Evolutionary conservation across 2,888 invertebrate genomes (phyloP), one percentile per base, ranked within the genome.

Genomic region (Papilio elwesi): DNA sequence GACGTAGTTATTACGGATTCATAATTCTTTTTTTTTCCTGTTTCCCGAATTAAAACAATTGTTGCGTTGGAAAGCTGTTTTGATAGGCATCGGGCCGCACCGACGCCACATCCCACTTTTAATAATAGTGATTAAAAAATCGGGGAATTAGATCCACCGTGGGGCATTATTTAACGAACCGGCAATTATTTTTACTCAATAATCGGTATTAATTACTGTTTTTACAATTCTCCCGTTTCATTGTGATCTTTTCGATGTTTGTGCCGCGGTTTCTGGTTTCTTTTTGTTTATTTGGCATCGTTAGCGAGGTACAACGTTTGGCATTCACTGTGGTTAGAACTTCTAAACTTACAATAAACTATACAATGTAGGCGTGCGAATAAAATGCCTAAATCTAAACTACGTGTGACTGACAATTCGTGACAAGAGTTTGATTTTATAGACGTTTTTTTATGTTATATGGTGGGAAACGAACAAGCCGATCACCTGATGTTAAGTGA

Each of bases 1-100:
- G 85, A 83, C 89, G 85, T 87, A 85, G 85, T 87, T 90, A 91
- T 91, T 91, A 91, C 81, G 83, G 84, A 87, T 87, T 88, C 88
- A 88, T 90, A 90, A 87, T 90, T 90, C 89, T 90, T 85, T 89
- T 85, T 89, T 87, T 85, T 86, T 84, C 82, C 82, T 83, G 78
- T 80, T 82, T 83, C 81, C 84, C 83, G 86, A 89, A 89, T 91
- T 88, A 88, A 89, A 89, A 90, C 91, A 91, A 90, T 90, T 87
- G 89, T 84, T 78, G 81, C 77, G 76, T 81, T 79, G 77, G 77
- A 80, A 81, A 81, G 78, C 78, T 81, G 85, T 85, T 87, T 83
- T 85, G 89, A 90, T 90, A 85, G 79, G 84, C 87, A 88, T 89
- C 89, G 83, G 80, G 79, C 78, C 73, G 71, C 74, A 78, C 77